These are phyloP conservation scores for Pangasius sanitwongsei DNA, from an alignment of 2,797 vertebrate species.

Conservation along the genomic window DNA sequence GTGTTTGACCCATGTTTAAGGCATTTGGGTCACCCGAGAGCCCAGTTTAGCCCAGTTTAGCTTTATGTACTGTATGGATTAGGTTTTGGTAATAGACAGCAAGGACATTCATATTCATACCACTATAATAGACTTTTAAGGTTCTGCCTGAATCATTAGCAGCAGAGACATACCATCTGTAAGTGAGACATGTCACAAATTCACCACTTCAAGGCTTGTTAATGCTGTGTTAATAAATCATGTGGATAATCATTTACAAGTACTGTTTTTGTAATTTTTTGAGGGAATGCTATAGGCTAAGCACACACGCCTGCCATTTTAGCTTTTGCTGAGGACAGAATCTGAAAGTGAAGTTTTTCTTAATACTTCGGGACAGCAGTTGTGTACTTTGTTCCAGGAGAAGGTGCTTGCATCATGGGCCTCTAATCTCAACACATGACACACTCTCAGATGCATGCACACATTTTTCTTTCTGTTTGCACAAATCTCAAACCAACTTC, in stretches of 20 bases:
- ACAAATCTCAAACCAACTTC: constrained; percentile 60
- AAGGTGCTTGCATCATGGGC: constrained; percentile 46
- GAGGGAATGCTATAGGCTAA: not conserved
- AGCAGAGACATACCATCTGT: not conserved
- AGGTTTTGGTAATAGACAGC: not conserved
- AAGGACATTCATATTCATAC: not conserved
- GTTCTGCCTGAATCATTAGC: not conserved
- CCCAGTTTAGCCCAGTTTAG: no score
- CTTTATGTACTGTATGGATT: not conserved
- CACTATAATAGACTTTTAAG: not conserved
- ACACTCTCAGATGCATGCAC: constrained; percentile 41
- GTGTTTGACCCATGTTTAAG: not conserved
- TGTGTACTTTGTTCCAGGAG: constrained; percentile 49
- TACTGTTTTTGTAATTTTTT: not conserved
- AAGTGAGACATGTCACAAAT: not conserved
- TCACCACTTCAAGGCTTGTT: not conserved
- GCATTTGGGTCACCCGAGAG: not conserved
- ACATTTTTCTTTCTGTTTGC: constrained; percentile 54
- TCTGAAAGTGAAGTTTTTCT: not conserved
- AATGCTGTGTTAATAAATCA: not conserved
- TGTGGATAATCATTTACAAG: not conserved
- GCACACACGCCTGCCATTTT: not conserved
- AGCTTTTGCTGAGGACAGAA: not conserved
- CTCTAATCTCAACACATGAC: constrained; percentile 58
- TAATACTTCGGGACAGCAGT: constrained; percentile 20